Base-by-base conservation (phyloP, 2,888 invertebrate species). In the Mythimna impura region DNA sequence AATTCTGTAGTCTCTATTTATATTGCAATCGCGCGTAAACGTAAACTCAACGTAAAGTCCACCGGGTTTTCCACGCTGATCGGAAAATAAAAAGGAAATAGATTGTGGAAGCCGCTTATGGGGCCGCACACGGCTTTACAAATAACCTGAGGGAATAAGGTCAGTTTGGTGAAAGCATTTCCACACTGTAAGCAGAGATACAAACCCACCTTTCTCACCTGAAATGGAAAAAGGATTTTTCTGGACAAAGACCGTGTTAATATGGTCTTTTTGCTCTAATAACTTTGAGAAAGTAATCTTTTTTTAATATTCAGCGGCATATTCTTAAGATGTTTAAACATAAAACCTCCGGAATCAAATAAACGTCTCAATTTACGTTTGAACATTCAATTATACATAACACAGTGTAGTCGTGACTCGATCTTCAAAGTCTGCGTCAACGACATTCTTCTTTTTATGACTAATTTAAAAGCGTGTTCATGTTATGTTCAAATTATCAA, bases 401-500 rank as follows among this genome's bases (percentile, higher is more conserved):
- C 64, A 76, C 55, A 63, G 67, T 63, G 71, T 77, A 72, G 54
- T 84, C 82, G 84, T 78, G 82, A 82, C 74, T 83, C 60, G 75
- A 73, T 64, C 63, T 71, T 60, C 60, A 71, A 71, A 61, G 62
- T 64, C 60, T 67, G 55, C 66, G 72, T 82, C 81, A 66, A 80
- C 78, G 76, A 76, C 81, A 87, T 85, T 82, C 82, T 67, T 79
- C 64, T 66, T 64, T 83, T 85, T 75, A 83, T 74, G 71, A 76
- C 73, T 83, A 83, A 81, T 82, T 85, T 82, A 84, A 83, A 79
- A 77, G 72, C 75, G 64, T 70, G 75, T 73, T 69, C 75, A 77
- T 62, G 73, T 81, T 88, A 86, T 80, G 83, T 87, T 85, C 86
- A 84, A 89, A 89, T 89, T 85, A 89, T 87, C 88, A 89, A 86